Evolutionary conservation across 2,888 invertebrate species (phyloP), one percentile per base, ranked within the genome.

Genomic region (Dichetophora obliterata): DNA sequence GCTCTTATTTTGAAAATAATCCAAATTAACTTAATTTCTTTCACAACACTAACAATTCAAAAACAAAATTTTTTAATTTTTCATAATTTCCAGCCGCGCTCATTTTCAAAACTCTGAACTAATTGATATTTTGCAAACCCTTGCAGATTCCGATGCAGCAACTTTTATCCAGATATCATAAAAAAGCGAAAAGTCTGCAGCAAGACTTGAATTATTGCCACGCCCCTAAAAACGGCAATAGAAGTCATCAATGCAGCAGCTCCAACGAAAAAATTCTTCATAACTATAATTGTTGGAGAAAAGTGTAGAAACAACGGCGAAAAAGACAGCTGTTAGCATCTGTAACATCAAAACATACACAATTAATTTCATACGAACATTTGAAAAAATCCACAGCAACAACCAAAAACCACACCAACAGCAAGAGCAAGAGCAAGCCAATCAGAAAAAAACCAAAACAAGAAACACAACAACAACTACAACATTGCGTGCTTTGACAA

Each of bases 161-260:
- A 80, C 78, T 76, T 83, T 83, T 81, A 82, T 82, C 81, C 82
- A 84, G 86, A 82, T 82, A 81, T 82, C 83, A 82, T n/a, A n/a
- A n/a, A n/a, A n/a, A n/a, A 82, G 82, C 82, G 73, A 82, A 85
- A 85, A 86, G 85, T 86, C 86, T 84, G 81, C 85, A 87, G 81
- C 86, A 87, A 84, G 87, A 86, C 85, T 85, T 86, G 81, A 87
- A 87, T 86, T 87, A 86, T 85, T 82, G 83, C 70, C 79, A 78
- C 75, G 37, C 37, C 66, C 43, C 43, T 16, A 48, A 19, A 48
- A 79, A 61, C 68, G 76, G 50, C 79, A 78, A 83, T 84, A 83
- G 43, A 43, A 43, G 14, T 43, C 43, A 57, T 37, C 69, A 84
- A 84, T 14, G 16, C 52, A 79, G 50, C 73, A 78, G 31, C 79